These are phyloP conservation scores for Aelia acuminata DNA, from an alignment of 2,888 invertebrate genomes.

Conservation along the genomic window DNA sequence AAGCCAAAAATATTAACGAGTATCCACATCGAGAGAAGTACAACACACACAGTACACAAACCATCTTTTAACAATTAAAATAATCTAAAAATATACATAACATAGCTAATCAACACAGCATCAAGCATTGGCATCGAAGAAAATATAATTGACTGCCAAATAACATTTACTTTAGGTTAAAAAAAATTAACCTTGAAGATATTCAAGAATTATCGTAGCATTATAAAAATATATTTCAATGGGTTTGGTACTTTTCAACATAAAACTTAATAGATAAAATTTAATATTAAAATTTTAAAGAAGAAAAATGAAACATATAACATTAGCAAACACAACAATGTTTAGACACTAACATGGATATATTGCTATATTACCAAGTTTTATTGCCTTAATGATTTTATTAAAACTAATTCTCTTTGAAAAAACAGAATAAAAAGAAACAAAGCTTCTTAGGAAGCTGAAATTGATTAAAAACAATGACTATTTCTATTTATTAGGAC, in stretches of 20 bases:
- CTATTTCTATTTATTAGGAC: no score
- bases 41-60: neutral
- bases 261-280: neutral
- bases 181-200: neutral
- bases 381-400: neutral
- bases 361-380: neutral
- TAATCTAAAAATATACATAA: neutral
- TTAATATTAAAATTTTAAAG: neutral
- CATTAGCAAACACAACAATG: neutral
- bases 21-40: neutral
- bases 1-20: neutral
- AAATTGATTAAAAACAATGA: neutral
- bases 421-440: neutral
- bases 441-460: neutral
- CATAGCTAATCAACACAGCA: neutral
- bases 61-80: neutral
- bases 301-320: neutral
- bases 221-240: neutral
- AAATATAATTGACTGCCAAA: neutral
- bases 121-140: neutral
- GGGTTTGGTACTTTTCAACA: neutral
- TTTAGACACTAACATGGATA: neutral
- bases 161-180: neutral
- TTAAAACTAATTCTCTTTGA: neutral
- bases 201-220: no score